Evolutionary conservation across 2,888 invertebrate genomes (phyloP), one percentile per base, ranked within the genome.

Genomic region (Hypomecis atomaria): DNA sequence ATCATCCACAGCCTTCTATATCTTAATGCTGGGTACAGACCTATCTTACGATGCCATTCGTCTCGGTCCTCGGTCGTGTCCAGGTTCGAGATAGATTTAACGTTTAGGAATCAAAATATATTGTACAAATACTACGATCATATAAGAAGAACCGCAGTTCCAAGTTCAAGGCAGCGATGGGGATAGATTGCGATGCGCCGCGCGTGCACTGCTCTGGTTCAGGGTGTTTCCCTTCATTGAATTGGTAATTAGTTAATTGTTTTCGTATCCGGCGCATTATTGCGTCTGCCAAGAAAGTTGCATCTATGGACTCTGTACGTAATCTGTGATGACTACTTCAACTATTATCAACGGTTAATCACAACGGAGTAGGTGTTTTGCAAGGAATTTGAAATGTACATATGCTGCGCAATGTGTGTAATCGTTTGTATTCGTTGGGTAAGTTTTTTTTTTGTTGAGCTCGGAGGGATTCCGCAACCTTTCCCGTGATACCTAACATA

Each of bases 171-270:
- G 53, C 10, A 42, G 48, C 8, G n/a, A 37, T 56, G 59, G 59
- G 59, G 54, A 49, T 56, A 61, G 61, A 73, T 82, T 78, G 71
- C 40, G 59, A 86, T 82, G 77, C 85, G 42, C 13, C 59, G 63
- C 73, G 78, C 80, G 81, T 78, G 73, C 75, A 38, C 47, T 56
- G 71, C 67, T 79, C 78, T 78, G 72, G 69, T 77, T 78, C 74
- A 72, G 54, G 59, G 69, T 82, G 81, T 86, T 88, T 88, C 82
- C 85, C 88, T 87, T 85, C 85, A 87, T 89, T 89, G 90, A 88
- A 85, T 90, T 89, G 84, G 79, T 87, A 89, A 88, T 88, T 79
- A 85, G 83, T 75, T 81, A 84, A 84, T 88, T 86, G 85, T 86
- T 78, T 72, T 71, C 72, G 73, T 77, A 76, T 84, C 81, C 83